Conservation (phyloP, 1,140 invertebrate genomes). For the Sycobia sp. region DNA sequence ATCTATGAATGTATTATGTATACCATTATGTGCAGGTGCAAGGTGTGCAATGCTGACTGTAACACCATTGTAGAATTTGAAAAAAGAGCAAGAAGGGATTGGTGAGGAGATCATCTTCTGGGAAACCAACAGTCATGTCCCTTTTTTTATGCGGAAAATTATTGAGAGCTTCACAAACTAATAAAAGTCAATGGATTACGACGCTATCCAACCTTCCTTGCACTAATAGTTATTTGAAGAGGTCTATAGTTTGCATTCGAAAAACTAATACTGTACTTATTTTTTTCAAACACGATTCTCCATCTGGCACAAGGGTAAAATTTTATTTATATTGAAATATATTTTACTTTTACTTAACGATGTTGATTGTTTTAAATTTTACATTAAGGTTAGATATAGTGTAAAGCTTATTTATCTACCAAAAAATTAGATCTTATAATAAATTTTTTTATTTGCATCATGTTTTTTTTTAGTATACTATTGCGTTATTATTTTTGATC, state of each 20-base stretch:
- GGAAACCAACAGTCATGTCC: slow-evolving; percentile 11
- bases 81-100: neutral
- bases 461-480: neutral
- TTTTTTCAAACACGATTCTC: neutral
- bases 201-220: neutral
- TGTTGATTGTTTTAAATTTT: slow-evolving; percentile 7
- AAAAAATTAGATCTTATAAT: no score
- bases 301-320: slow-evolving; percentile 8
- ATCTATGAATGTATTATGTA: no score
- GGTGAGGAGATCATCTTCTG: neutral
- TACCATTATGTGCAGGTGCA: no score
- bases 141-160: slow-evolving; percentile 13
- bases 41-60: no score
- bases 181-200: neutral
- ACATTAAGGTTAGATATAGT: slow-evolving; percentile 15
- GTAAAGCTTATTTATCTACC: no score
- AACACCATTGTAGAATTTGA: no score
- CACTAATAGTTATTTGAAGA: neutral
- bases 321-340: neutral
- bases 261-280: slow-evolving; percentile 5
- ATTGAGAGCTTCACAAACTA: neutral
- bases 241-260: neutral
- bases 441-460: neutral
- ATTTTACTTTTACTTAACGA: slow-evolving; percentile 2
- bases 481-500: neutral